Evolutionary conservation across 2,113 vertebrate genomes (phyloP), one percentile per base, ranked within the genome.

Genomic region (Tachycineta bicolor): DNA sequence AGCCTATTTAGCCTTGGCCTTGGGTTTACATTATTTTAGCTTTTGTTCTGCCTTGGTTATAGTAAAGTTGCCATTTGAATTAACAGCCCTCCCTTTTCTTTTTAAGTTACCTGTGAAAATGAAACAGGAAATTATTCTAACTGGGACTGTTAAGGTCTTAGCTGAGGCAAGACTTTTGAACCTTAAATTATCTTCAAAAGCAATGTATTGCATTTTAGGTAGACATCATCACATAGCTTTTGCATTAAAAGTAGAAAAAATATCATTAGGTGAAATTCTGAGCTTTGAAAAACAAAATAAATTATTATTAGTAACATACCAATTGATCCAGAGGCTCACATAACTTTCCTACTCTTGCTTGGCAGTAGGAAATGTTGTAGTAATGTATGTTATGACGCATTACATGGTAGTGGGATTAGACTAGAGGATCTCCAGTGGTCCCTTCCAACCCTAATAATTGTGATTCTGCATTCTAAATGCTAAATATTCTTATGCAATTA

Each of bases 311-410:
- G 13, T 46, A 62, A 78, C 47, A 7, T 17, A 26, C 23, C 8
- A 58, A n/a, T 18, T 25, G 50, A 53, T 85, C 25, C 76, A 63
- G 22, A 75, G 43, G 44, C 56, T 75, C 49, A 63, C 24, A 23
- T 37, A 65, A 67, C 24, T 52, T 90, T 4, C 12, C 8, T 70
- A 12, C 10, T 44, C 37, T 52, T 58, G 5, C 12, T 58, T 85
- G 60, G 6, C 21, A 41, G 28, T 41, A n/a, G 39, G n/a, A 64
- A 69, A 7, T 25, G 31, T 18, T 86, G 26, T 5, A 52, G 26
- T 24, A 76, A 59, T 3, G 1, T 14, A 17, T 19, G 7, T 28
- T 43, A 19, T 0, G 0, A 33, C 0, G 1, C 3, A 46, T 19
- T 39, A 4, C 9, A 41, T 23, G 25, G 11, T 34, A 49, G 14